Evolutionary conservation across 2,888 invertebrate species (phyloP), one percentile per base, ranked within the genome.

Genomic region (Agrotis ipsilon): DNA sequence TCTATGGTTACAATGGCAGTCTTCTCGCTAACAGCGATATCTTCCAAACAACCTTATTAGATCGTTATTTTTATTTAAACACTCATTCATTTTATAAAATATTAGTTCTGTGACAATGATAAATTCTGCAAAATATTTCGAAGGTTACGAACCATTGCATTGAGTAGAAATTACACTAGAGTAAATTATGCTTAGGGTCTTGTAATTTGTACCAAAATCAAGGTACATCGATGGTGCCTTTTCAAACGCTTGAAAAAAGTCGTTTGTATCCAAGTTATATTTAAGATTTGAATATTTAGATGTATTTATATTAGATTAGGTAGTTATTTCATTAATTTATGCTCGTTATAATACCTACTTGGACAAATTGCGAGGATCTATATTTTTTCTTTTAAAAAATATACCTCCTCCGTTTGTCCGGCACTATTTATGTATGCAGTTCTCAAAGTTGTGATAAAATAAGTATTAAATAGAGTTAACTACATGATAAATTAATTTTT

Each of bases 321-420:
- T 61, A 65, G 62, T 62, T 52, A 64, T 73, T 64, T 69, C 64
- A 68, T 60, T 81, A 75, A 83, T 70, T 81, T 72, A 81, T 75
- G 72, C 32, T 76, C 67, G 71, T 60, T 78, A 63, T 68, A 75
- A 80, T 76, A 81, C n/a, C n/a, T n/a, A n/a, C 62, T 63, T 43
- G 60, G 93, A 95, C 95, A 90, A 93, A 93, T 91, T 91, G 96
- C 75, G 96, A 96, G 96, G 96, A 96, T 93, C 92, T 89, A 89
- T 94, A 96, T 96, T 96, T 96, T 94, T 82, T 18, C 0, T n/a
- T 7, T 21, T 58, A 18, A 63, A 49, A 96, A 96, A 96, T 96
- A 92, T 91, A 79, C 89, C 93, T 95, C 94, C 96, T 96, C 92
- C 96, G 71, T 94, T 94, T 94, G 96, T 92, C 94, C 85, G 24